Evolutionary conservation across 2,888 invertebrate species (phyloP), one percentile per base, ranked within the genome.

Genomic region (Lasioglossum zephyrum): DNA sequence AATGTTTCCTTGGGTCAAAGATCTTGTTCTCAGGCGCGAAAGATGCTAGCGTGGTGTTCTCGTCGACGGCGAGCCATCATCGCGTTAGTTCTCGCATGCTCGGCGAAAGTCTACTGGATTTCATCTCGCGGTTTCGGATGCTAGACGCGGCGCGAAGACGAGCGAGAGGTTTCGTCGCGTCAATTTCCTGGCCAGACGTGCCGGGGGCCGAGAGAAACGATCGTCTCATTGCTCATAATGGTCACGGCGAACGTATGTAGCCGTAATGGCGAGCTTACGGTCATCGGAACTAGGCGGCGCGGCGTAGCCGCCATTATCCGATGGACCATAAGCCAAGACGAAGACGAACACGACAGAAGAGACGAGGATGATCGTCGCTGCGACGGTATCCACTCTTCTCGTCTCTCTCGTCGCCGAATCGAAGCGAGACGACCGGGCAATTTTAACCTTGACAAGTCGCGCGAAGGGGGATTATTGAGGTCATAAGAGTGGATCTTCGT

Each of bases 401-500:
- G 60, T 70, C 60, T 72, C 63, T 60, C 57, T 66, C 57, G 2
- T 41, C 13, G n/a, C n/a, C 41, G 66, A 36, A 69, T 69, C 36
- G 66, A 69, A 69, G 66, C 70, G 70, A 70, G 70, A 70, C 70
- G 41, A 4, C 66, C 26, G 60, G 66, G 36, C 81, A 74, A 82
- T 81, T 87, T 76, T 82, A 89, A 87, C 87, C 88, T 89, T 89
- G 89, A 86, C 88, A 78, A 78, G 84, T 79, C 70, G 36, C 63
- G 66, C 49, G 84, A 82, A 53, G 84, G 84, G 82, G 85, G 85
- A 86, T 88, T 88, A 89, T 87, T 79, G 88, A 89, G 87, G 85
- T 87, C 88, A 84, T 83, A 81, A 88, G 84, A 80, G 87, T 86
- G 84, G 82, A 81, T 88, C 88, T 84, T 85, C 88, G 87, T 87